Evolutionary conservation across 2,797 vertebrate species (phyloP), one percentile per base, ranked within the genome.

Genomic region (Tachyglossus aculeatus): DNA sequence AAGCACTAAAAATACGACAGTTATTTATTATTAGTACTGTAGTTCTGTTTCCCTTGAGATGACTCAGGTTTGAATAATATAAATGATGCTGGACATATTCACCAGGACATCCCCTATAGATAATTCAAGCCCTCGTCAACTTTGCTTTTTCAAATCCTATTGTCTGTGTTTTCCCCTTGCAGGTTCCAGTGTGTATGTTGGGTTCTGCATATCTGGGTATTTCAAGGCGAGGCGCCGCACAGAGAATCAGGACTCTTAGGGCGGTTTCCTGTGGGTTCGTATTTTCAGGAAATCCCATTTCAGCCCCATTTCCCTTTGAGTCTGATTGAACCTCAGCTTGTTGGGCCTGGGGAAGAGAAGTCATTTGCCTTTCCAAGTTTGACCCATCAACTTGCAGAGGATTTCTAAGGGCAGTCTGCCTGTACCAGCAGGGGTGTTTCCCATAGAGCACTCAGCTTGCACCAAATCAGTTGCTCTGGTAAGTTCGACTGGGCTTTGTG

Each of bases 1-100:
- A n/a, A n/a, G n/a, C n/a, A n/a, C n/a, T n/a, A n/a, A n/a, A n/a
- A n/a, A n/a, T n/a, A n/a, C n/a, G n/a, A n/a, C n/a, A n/a, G n/a
- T n/a, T n/a, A n/a, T n/a, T n/a, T n/a, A n/a, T n/a, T n/a, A n/a
- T n/a, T n/a, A n/a, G n/a, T n/a, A n/a, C 75, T 70, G 38, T 53
- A 32, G 6, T 60, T 56, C 39, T 77, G 67, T 71, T 16, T 55
- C 47, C 36, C 57, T 67, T 56, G 41, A 51, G 39, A 47, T 78
- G 80, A 78, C 61, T 70, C 65, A 67, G 31, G 34, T 54, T 43
- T 37, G 37, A 85, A 67, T 27, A 61, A 67, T 67, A 25, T 39
- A 40, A 67, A 41, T 70, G n/a, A 57, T 66, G 59, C 10, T 72
- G 57, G 57, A 66, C 31, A 21, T 15, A 29, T 54, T 27, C 69